A percentile compares a stretch with the other conserved stretches of the same genome.
phyloP scores from a whole-genome alignment of 2,888 invertebrate species.

The Lasioglossum pauxillum region DNA sequence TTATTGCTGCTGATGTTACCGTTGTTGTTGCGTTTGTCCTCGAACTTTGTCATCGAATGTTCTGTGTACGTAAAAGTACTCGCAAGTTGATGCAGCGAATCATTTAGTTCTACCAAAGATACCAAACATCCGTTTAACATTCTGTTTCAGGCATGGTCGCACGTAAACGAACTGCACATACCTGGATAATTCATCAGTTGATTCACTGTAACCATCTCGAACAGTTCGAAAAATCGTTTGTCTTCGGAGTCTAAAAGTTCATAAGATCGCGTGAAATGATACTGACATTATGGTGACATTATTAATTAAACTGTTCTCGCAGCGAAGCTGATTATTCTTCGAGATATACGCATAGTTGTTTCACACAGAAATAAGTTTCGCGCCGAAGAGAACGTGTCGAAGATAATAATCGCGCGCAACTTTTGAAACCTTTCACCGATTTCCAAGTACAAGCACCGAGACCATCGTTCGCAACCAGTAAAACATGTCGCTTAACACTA shows the following conservation, averaged over 20 bases:
- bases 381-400: not conserved
- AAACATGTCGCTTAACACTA: constrained; percentile 31
- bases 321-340: not conserved
- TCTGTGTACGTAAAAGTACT: not conserved
- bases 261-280: not conserved
- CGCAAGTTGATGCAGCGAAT: too few relatives aligned
- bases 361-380: not conserved
- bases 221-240: not conserved
- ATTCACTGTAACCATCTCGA: constrained; percentile 10
- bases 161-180: constrained; percentile 1
- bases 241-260: not conserved
- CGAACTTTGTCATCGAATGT: not conserved
- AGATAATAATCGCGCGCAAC: not conserved
- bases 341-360: not conserved
- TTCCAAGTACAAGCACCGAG: not conserved
- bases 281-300: not conserved
- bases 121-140: not conserved
- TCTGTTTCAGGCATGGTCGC: not conserved
- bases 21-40: not conserved
- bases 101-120: constrained; percentile 2
- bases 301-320: not conserved
- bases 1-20: not conserved
- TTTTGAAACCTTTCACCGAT: not conserved
- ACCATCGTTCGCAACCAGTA: constrained; percentile 12
- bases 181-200: constrained; percentile 17